Conservation (phyloP, 1,140 invertebrate species). For the Amyelois transitella region DNA sequence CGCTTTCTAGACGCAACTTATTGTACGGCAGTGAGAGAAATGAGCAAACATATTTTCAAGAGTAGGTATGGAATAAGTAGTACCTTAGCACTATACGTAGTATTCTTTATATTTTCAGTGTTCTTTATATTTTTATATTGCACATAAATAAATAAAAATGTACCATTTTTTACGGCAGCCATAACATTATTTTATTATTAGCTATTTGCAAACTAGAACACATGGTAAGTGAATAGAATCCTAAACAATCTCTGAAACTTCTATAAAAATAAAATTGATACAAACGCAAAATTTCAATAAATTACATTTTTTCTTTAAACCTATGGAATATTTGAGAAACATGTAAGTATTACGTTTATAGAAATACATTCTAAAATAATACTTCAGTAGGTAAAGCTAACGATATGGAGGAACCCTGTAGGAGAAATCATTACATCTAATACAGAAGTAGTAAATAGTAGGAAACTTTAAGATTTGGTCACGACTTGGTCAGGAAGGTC, state of each 20-base stretch:
- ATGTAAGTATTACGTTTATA: conserved; percentile 29
- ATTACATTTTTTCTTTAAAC: conserved; percentile 23
- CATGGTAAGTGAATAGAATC: neutral
- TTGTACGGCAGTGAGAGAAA: too few species aligned
- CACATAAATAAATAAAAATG: too few species aligned
- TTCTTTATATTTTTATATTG: too few species aligned
- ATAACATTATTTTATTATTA: too few species aligned
- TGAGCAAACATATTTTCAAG: too few species aligned
- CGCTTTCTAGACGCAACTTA: too few species aligned
- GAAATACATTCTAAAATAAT: conserved; percentile 56
- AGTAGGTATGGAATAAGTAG: too few species aligned
- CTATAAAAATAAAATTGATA: conserved; percentile 24
- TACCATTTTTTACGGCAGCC: too few species aligned
- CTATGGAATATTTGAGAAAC: conserved; percentile 62
- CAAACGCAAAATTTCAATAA: conserved; percentile 34
- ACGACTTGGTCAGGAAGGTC: conserved; percentile 53
- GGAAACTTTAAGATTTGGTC: conserved; percentile 59
- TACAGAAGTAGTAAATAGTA: conserved; percentile 50
- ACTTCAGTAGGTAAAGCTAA: conserved; percentile 68
- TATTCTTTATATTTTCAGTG: too few species aligned
- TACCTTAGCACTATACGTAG: too few species aligned
- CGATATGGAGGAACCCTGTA: conserved; percentile 73
- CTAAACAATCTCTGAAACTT: neutral
- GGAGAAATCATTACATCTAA: conserved; percentile 55
- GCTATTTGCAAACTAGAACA: conserved; percentile 7